These are phyloP conservation scores for Rhimphoctona megacephalus DNA, from an alignment of 2,888 invertebrate species.

Conservation along the genomic window DNA sequence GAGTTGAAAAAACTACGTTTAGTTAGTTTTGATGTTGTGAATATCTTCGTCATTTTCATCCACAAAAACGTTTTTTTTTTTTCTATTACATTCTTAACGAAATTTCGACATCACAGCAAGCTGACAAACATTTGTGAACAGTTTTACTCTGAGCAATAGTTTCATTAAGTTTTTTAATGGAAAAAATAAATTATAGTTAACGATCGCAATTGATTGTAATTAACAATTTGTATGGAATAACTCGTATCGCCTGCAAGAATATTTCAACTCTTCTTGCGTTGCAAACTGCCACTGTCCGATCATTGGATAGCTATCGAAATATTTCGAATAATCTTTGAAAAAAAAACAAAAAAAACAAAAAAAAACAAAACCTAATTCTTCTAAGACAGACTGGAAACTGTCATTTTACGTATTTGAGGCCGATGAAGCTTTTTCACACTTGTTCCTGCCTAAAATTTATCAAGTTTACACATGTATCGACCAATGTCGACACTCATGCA, in stretches of 20 bases:
- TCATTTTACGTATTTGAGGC: slow-evolving; percentile 22
- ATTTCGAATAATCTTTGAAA: slow-evolving; percentile 22
- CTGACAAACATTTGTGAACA: slow-evolving; percentile 50
- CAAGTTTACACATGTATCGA: slow-evolving; percentile 24
- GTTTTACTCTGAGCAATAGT: neutral
- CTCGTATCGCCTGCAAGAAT: slow-evolving; percentile 36
- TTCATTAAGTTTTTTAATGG: neutral
- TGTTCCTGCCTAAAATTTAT: slow-evolving; percentile 44
- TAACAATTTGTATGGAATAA: slow-evolving; percentile 45
- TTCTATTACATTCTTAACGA: slow-evolving; percentile 30
- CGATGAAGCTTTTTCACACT: slow-evolving; percentile 50
- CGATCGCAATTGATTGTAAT: slow-evolving; percentile 17
- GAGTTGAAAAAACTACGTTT: slow-evolving; percentile 33
- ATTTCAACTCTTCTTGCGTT: slow-evolving; percentile 44
- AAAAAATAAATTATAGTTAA: neutral
- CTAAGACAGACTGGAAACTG: slow-evolving; percentile 29
- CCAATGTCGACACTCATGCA: slow-evolving; percentile 36
- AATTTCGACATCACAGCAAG: slow-evolving; percentile 50
- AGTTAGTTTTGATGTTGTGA: slow-evolving; percentile 49
- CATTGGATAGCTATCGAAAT: slow-evolving; percentile 56
- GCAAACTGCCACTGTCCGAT: slow-evolving; percentile 65
- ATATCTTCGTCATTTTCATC: slow-evolving; percentile 33
- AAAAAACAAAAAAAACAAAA: neutral
- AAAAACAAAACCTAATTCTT: slow-evolving; percentile 11
- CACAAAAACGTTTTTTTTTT: neutral